Conservation (phyloP, 2,888 invertebrate species). For the Tenthredo distinguenda region DNA sequence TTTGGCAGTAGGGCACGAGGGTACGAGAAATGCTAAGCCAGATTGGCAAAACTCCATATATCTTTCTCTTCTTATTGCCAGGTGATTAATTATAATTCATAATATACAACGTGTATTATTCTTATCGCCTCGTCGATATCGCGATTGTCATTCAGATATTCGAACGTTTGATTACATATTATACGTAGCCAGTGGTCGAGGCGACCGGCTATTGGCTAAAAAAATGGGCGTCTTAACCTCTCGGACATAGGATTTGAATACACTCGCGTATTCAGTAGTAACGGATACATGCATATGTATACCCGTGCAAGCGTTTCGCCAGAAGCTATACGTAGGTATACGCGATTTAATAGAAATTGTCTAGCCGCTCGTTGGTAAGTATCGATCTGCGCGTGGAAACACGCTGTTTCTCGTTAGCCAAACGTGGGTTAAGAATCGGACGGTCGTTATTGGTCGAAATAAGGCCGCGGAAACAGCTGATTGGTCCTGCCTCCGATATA, state of each 20-base stretch:
- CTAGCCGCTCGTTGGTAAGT: background rate
- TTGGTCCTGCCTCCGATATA: slow-evolving; percentile 69
- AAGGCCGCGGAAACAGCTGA: slow-evolving; percentile 52
- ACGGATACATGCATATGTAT: background rate
- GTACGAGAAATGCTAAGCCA: background rate
- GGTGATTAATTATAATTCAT: slow-evolving; percentile 39
- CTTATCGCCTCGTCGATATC: background rate
- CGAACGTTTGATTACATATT: background rate
- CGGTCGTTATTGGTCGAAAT: slow-evolving; percentile 17
- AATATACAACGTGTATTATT: slow-evolving; percentile 17
- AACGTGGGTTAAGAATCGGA: slow-evolving; percentile 16
- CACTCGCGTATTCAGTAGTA: background rate
- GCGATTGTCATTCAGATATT: slow-evolving; percentile 26
- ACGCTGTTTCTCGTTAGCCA: background rate
- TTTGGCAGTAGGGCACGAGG: background rate
- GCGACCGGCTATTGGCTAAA: slow-evolving; percentile 16
- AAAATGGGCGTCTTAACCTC: slow-evolving; percentile 25
- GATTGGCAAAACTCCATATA: slow-evolving; percentile 29
- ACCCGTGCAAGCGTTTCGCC: background rate
- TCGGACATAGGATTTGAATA: background rate
- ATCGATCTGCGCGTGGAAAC: slow-evolving; percentile 50
- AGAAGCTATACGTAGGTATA: background rate
- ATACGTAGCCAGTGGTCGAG: background rate
- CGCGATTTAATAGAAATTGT: slow-evolving; percentile 3
- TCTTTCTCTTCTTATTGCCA: background rate